Percentiles rank a stretch among this genome's conserved stretches.
These are phyloP conservation scores for Drosophila quadrilineata DNA, from an alignment of 1,140 invertebrate species.

Conservation along the genomic window DNA sequence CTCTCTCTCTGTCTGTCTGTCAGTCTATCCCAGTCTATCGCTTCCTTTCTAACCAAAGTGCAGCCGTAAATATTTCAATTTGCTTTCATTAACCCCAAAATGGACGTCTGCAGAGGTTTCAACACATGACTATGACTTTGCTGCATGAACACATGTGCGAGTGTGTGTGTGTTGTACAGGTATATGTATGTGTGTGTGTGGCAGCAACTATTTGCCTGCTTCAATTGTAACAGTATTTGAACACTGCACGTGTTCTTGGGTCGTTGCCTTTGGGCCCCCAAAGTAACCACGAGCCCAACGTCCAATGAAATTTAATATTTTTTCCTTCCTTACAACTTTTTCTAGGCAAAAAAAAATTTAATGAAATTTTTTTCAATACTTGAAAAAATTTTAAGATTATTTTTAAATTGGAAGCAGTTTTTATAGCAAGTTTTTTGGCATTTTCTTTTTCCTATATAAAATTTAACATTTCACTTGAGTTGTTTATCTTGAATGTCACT, in stretches of 20 bases:
- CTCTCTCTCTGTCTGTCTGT: too few relatives aligned
- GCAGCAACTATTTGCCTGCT: conserved; percentile 23
- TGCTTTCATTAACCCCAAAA: conserved; percentile 61
- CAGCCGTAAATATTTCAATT: conserved; percentile 73
- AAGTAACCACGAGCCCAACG: not conserved
- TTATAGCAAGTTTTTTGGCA: too few relatives aligned
- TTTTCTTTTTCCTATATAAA: too few relatives aligned
- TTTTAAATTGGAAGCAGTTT: too few relatives aligned
- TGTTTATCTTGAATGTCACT: too few relatives aligned
- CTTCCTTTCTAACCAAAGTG: conserved; percentile 49
- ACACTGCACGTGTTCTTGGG: not conserved
- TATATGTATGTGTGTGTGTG: not conserved
- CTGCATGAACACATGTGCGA: too few relatives aligned
- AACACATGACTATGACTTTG: too few relatives aligned
- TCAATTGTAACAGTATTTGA: not conserved
- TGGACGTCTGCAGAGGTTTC: not conserved
- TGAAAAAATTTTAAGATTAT: too few relatives aligned
- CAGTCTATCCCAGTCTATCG: too few relatives aligned
- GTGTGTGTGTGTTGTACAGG: not conserved
- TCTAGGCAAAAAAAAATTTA: too few relatives aligned
- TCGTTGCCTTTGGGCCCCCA: not conserved
- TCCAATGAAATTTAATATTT: conserved; percentile 29
- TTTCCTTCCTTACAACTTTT: not conserved
- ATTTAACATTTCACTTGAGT: too few relatives aligned
- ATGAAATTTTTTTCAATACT: too few relatives aligned